phyloP scores from a whole-genome alignment of 2,113 vertebrate genomes.

The Megaceryle torquata region DNA sequence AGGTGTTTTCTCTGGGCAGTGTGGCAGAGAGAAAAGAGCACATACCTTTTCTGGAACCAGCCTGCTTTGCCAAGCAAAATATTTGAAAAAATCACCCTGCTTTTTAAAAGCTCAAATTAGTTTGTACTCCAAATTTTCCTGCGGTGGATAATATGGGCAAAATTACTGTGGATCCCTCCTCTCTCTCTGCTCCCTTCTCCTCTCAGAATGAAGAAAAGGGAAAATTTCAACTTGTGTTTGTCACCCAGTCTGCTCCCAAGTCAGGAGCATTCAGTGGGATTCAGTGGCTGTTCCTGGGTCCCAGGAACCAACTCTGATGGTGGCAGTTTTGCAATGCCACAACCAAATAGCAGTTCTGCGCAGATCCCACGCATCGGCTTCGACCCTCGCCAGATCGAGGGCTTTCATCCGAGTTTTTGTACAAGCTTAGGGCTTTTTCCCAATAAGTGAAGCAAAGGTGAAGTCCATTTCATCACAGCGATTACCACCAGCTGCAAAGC shows the following conservation, averaged over 20 bases:
- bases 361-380: neutral
- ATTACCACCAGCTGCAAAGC: neutral
- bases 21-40: neutral
- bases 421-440: neutral
- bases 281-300: neutral
- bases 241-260: neutral
- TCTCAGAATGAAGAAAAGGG: neutral
- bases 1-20: neutral
- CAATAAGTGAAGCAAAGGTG: neutral
- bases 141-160: neutral
- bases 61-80: neutral
- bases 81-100: neutral
- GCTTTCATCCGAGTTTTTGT: neutral
- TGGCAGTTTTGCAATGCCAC: neutral
- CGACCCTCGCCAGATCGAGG: fast-evolving
- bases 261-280: neutral
- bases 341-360: neutral
- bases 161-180: neutral
- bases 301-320: neutral
- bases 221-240: neutral
- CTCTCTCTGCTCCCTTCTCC: neutral
- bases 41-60: neutral
- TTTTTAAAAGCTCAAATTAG: neutral
- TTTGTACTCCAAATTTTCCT: neutral
- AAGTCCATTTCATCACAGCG: neutral